Evolutionary conservation across 2,797 vertebrate genomes (phyloP), one percentile per base, ranked within the genome.

Genomic region (Choloepus didactylus): DNA sequence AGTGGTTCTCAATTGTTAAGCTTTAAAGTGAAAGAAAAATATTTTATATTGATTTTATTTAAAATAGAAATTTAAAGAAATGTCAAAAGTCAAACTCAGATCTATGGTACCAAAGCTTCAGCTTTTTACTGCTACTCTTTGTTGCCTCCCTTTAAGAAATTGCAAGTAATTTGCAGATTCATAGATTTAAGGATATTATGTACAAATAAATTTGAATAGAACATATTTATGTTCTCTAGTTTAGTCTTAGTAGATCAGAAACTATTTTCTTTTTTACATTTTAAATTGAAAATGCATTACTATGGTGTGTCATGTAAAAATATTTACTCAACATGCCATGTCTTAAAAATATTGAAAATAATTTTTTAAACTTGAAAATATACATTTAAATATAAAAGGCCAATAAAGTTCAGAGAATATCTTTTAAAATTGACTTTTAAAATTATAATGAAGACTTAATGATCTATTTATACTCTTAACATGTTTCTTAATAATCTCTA

Each of bases 291-390:
- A 60, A 38, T 87, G 5, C 51, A 51, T 64, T 51, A 62, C 25
- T 81, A 66, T 79, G 25, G 9, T 79, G 66, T 23, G 73, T 82
- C 29, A 49, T 67, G 31, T 69, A 49, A 83, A 89, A 92, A 44
- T 64, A 89, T 70, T 60, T 77, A 77, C 25, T 76, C 75, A 49
- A 44, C 31, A 90, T 94, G 8, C 25, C 18, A 60, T 94, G 35
- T 92, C 66, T 88, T 84, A 88, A 89, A 62, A 87, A 82, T 44
- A 67, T 16, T 49, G 21, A 82, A 89, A 91, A 77, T 91, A 86
- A 82, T 64, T 73, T 80, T 81, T 64, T 77, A 51, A 19, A 82
- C 4, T 67, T 69, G 44, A 83, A 89, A 76, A 1, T 49, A 80
- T 38, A 79, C 15, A 44, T 83, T 92, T 82, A 95, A 90, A 82